Evolutionary conservation across 2,888 invertebrate genomes (phyloP), one percentile per base, ranked within the genome.

Genomic region (Rhingia campestris): DNA sequence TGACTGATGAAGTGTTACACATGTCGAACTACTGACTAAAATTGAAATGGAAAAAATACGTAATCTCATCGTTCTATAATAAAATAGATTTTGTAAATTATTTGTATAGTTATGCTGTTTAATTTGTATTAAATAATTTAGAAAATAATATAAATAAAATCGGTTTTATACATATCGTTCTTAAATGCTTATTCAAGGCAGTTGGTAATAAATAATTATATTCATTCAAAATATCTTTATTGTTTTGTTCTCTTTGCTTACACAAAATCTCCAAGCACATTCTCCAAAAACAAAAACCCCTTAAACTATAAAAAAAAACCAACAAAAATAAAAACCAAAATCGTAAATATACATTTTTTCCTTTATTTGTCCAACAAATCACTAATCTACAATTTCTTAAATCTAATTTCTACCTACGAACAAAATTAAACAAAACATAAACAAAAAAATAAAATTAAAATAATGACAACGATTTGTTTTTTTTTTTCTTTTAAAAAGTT

Each of bases 331-430:
- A 63, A 70, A 70, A 45, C 22, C 22, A 22, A 67, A 76, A 61
- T 53, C 6, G 49, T 14, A 70, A 59, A 64, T 64, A 22, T 63
- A 53, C 58, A 70, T 74, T 75, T 59, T 51, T 56, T 74, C 70
- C 59, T 84, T 79, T 84, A 84, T 84, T 84, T 84, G 33, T 66
- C 70, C 80, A 84, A 84, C 70, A 70, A 74, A 84, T 80, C 45
- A 61, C 74, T 84, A 80, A 75, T 59, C 80, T 84, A 84, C 80
- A 84, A 56, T 70, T 79, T 37, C 80, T 75, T 84, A 84, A 33
- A 63, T 74, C 74, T 80, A 79, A 7, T 43, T n/a, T 59, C 74
- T 80, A 84, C 45, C 82, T 80, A 80, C 80, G 54, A 80, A 45
- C 45, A 64, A 73, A 79, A 58, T n/a, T 59, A 41, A 74, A 66